Evolutionary conservation across 1,140 invertebrate genomes (phyloP).

Genomic region (Fopius arisanus): DNA sequence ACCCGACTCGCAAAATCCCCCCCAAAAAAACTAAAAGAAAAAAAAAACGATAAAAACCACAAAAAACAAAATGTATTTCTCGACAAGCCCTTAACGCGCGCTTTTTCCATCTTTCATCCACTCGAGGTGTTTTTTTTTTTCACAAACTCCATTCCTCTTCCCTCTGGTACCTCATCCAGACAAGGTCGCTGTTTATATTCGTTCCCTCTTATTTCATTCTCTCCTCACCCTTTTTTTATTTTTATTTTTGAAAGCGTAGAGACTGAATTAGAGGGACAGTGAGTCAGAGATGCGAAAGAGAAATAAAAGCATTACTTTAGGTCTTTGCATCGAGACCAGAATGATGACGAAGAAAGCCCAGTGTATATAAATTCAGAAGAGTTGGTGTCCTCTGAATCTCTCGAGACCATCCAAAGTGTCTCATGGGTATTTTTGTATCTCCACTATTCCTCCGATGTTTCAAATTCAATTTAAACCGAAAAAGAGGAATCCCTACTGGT

Average conservation of each 20-base stretch:
- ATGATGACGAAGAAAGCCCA: neutral
- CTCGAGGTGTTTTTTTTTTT: neutral
- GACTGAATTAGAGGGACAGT: neutral
- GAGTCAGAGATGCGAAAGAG: neutral
- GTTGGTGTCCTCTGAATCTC: neutral
- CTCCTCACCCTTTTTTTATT: neutral
- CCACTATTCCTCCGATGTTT: neutral
- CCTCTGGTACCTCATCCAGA: constrained; percentile 6
- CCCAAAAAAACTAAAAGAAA: neutral
- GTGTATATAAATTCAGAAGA: constrained; percentile 31
- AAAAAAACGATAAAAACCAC: too few species aligned
- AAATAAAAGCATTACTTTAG: neutral
- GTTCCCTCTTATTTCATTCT: neutral
- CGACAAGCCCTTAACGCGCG: neutral
- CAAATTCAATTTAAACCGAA: neutral
- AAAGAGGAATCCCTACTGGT: neutral
- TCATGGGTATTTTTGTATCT: neutral
- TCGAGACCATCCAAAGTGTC: neutral
- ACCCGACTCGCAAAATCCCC: neutral
- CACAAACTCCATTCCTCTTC: neutral
- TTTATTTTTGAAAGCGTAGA: neutral
- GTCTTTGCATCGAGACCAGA: neutral
- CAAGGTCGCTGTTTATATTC: constrained; percentile 13
- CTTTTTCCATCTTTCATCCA: neutral
- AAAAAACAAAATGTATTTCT: neutral